Evolutionary conservation across 2,113 vertebrate genomes (phyloP), one percentile per base, ranked within the genome.

Genomic region (Paratilapia polleni): DNA sequence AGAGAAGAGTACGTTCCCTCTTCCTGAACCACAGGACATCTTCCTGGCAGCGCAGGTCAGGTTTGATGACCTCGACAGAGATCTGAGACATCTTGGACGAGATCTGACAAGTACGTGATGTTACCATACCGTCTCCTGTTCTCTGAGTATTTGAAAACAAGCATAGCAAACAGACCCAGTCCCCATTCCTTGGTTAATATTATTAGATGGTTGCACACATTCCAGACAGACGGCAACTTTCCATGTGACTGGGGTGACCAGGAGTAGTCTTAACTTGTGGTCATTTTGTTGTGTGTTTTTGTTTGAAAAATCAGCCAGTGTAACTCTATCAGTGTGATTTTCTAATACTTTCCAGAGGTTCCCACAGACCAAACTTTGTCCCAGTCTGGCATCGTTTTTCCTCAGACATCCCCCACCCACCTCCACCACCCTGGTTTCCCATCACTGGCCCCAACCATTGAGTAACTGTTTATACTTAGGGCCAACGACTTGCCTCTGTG

Each of bases 1-100:
- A 76, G 97, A 99, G 82, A 97, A 95, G 90, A 97, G 97, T 64
- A 34, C 93, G 41, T 99, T 98, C 93, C 98, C 98, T 41, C 93
- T 99, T 78, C 98, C 97, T 86, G 98, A 99, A 91, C 97, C 97
- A 79, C 97, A 98, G 74, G 98, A 99, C 89, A 94, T 98, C 93
- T 97, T 99, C 93, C 94, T 97, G 92, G 97, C 98, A 62, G 96
- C 97, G 19, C 98, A 99, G 96, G 97, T 99, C 90, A 98, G 96
- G 88, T 99, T 99, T 91, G 98, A 98, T 82, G 98, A 99, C 92
- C 95, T 99, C 83, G 93, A 85, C 92, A 96, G 96, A 93, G 98
- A 99, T 85, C 95, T 99, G 85, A 95, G 94, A 62, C 97, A 97
- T 92, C 94, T 99, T 59, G 96, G 93, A 89, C 96, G 92, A 91